These are phyloP conservation scores for Panthera tigris DNA, from an alignment of 2,113 vertebrate species.

Conservation along the genomic window DNA sequence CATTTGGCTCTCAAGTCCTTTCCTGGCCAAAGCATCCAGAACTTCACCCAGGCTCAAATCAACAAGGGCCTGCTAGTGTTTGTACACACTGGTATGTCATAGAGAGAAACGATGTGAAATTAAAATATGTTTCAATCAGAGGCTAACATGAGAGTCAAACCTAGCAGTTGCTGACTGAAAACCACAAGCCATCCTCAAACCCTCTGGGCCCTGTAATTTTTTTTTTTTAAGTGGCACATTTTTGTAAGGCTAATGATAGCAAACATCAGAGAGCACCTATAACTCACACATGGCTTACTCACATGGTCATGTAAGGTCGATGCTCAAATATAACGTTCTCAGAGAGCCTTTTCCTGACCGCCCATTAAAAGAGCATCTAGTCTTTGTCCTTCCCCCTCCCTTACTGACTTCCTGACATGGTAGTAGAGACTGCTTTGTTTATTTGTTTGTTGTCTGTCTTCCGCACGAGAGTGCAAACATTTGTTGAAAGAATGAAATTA, in stretches of 20 bases:
- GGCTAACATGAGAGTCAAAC: background rate
- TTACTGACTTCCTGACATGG: background rate
- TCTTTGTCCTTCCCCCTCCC: background rate
- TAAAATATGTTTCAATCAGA: background rate
- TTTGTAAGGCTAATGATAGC: background rate
- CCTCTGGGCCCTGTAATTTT: background rate
- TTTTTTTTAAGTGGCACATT: background rate
- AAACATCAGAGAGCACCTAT: background rate
- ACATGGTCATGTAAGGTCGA: background rate
- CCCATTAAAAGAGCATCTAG: background rate
- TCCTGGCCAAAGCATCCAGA: constrained; percentile 86
- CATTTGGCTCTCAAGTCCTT: constrained; percentile 90
- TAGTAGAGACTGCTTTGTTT: background rate
- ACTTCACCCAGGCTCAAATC: constrained; percentile 92
- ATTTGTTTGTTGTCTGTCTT: background rate
- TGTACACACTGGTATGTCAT: constrained; percentile 89
- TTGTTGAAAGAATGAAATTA: background rate
- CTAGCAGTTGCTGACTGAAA: background rate
- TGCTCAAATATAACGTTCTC: background rate
- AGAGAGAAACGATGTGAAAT: background rate
- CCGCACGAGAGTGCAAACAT: background rate
- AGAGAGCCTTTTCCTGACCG: background rate
- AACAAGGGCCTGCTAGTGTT: constrained; percentile 90
- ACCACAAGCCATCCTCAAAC: background rate
- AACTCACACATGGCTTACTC: background rate